A percentile compares a stretch with the other conserved stretches of the same genome.
Evolutionary conservation across 2,888 invertebrate genomes (phyloP).

Genomic region (Heteromyza rotundicornis): DNA sequence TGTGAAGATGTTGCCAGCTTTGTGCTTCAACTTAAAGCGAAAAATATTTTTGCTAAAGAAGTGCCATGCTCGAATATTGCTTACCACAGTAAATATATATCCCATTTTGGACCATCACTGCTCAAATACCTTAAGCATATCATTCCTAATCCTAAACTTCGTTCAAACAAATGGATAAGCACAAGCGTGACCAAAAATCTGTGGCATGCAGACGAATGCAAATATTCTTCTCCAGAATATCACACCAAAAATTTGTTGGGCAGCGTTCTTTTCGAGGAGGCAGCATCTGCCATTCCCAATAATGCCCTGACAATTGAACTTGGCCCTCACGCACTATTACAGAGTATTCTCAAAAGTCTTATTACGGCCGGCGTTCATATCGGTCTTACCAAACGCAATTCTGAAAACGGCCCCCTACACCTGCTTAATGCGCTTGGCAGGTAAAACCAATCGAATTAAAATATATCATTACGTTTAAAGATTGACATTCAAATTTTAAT

Average conservation of each 20-base stretch:
- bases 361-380: constrained; percentile 65
- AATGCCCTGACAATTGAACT: constrained; percentile 71
- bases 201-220: constrained; percentile 73
- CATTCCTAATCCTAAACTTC: constrained; percentile 69
- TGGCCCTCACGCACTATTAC: constrained; percentile 72
- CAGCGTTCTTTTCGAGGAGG: constrained; percentile 68
- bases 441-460: constrained; percentile 44
- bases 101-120: constrained; percentile 70
- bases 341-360: constrained; percentile 70
- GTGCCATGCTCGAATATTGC: constrained; percentile 86
- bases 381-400: constrained; percentile 67
- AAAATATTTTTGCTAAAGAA: constrained; percentile 79
- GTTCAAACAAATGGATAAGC: constrained; percentile 82
- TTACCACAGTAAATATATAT: constrained; percentile 84
- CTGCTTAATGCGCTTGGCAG: constrained; percentile 61
- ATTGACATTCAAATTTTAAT: too few relatives aligned
- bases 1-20: constrained; percentile 71
- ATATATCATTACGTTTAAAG: constrained; percentile 28
- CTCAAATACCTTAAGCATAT: constrained; percentile 70
- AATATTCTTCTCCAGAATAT: constrained; percentile 78
- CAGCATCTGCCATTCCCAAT: constrained; percentile 67
- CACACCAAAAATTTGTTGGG: constrained; percentile 82
- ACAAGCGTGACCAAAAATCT: constrained; percentile 75
- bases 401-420: constrained; percentile 60
- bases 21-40: constrained; percentile 69